phyloP scores from a whole-genome alignment of 2,888 invertebrate species.

The Drosophila anomelani region DNA sequence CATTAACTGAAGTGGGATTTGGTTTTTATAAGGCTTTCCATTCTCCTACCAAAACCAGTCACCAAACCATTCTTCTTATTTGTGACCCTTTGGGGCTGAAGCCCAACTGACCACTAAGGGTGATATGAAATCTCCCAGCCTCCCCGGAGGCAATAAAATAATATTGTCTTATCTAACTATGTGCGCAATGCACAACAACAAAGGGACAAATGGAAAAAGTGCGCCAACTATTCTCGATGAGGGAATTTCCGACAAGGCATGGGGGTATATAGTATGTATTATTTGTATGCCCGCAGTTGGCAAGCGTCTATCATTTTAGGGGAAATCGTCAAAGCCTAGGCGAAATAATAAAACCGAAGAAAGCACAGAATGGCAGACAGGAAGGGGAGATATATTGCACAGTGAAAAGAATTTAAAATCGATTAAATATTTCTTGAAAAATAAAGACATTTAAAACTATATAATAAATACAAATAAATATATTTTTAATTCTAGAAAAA shows the following conservation, averaged over 20 bases:
- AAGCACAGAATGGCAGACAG: slow-evolving; percentile 44
- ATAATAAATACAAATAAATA: background rate
- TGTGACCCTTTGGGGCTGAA: slow-evolving; percentile 20
- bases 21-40: slow-evolving; percentile 1
- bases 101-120: slow-evolving; percentile 31
- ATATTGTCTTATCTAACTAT: slow-evolving; percentile 75
- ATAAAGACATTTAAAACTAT: no score
- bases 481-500: background rate
- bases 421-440: background rate
- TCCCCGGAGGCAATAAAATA: slow-evolving; percentile 67
- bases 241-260: slow-evolving; percentile 12
- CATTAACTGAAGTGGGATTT: background rate
- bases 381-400: slow-evolving; percentile 26
- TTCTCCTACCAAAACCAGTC: background rate
- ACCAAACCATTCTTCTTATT: background rate
- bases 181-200: slow-evolving; percentile 52
- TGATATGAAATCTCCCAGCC: background rate
- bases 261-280: slow-evolving; percentile 26
- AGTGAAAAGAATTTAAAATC: background rate
- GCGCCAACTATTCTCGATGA: slow-evolving; percentile 50
- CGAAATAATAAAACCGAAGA: slow-evolving; percentile 67
- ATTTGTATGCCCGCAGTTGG: slow-evolving; percentile 66
- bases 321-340: slow-evolving; percentile 55
- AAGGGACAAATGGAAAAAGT: slow-evolving; percentile 38
- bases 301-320: slow-evolving; percentile 32